These are phyloP conservation scores for Sitta europaea DNA, from an alignment of 2,113 vertebrate species.

Conservation along the genomic window DNA sequence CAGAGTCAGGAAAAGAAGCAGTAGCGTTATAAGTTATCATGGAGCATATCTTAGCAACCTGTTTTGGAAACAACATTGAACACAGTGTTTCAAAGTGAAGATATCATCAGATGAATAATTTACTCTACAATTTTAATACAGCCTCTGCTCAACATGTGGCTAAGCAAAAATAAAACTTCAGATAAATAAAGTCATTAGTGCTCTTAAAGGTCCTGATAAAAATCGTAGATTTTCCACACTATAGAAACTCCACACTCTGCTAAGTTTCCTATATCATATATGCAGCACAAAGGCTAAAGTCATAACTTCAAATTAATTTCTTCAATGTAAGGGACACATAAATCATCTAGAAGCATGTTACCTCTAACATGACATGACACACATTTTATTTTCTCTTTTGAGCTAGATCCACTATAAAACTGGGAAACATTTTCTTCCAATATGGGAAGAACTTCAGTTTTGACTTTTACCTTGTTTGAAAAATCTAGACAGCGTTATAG, in stretches of 20 bases:
- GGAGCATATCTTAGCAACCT: not conserved
- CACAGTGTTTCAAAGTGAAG: not conserved
- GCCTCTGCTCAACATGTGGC: not conserved
- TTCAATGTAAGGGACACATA: not conserved
- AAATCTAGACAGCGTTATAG: not conserved
- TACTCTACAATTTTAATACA: not conserved
- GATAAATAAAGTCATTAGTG: not conserved
- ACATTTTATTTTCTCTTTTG: not conserved
- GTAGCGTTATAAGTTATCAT: not conserved
- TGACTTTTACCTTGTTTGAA: not conserved
- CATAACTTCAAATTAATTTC: not conserved
- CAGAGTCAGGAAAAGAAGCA: not conserved
- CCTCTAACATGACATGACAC: not conserved
- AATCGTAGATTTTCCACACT: not conserved
- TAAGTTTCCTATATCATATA: not conserved
- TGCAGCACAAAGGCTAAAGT: not conserved
- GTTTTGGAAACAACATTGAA: not conserved
- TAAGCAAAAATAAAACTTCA: not conserved
- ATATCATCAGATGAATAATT: not conserved
- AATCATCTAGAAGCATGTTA: not conserved
- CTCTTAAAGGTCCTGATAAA: not conserved
- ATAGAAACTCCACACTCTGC: not conserved
- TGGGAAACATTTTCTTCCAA: not conserved
- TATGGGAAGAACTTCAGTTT: not conserved
- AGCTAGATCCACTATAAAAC: rapidly evolving